phyloP scores from a whole-genome alignment of 2,888 invertebrate species.

The Drosophila ezoana region DNA sequence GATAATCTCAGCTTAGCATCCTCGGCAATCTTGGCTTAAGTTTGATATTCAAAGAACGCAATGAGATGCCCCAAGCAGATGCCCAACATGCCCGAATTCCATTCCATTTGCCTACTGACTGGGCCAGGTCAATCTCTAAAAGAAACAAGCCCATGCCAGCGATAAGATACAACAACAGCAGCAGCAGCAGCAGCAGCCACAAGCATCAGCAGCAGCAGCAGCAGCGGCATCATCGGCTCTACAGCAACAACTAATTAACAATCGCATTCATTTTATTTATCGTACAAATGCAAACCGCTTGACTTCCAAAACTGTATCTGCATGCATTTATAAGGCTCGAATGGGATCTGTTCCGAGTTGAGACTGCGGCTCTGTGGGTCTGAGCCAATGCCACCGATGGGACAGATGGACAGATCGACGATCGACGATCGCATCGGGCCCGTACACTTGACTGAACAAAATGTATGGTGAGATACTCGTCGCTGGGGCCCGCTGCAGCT shows the following conservation, averaged over 20 bases:
- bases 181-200: conserved; percentile 19
- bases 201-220: conserved; percentile 29
- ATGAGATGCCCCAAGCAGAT: conserved; percentile 38
- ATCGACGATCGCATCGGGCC: conserved; percentile 46
- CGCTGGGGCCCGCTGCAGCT: conserved; percentile 21
- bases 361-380: conserved; percentile 6
- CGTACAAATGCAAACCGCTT: conserved; percentile 79
- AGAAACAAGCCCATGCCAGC: conserved; percentile 66
- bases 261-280: conserved; percentile 80
- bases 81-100: conserved; percentile 51
- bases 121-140: conserved; percentile 51
- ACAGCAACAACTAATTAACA: conserved; percentile 78
- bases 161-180: conserved; percentile 64
- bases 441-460: conserved; percentile 78
- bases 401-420: conserved; percentile 23
- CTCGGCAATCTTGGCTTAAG: conserved; percentile 30
- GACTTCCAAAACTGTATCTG: conserved; percentile 80
- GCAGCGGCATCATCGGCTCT: conserved; percentile 46
- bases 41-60: conserved; percentile 42
- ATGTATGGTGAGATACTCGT: conserved; percentile 66
- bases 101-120: conserved; percentile 62
- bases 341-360: conserved; percentile 25
- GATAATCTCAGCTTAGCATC: conserved; percentile 47
- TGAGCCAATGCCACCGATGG: conserved; percentile 9
- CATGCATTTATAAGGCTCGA: conserved; percentile 73